Percentiles rank a stretch among this genome's conserved stretches.
Evolutionary conservation across 2,797 vertebrate genomes (phyloP).

Genomic region (Ceryle rudis): DNA sequence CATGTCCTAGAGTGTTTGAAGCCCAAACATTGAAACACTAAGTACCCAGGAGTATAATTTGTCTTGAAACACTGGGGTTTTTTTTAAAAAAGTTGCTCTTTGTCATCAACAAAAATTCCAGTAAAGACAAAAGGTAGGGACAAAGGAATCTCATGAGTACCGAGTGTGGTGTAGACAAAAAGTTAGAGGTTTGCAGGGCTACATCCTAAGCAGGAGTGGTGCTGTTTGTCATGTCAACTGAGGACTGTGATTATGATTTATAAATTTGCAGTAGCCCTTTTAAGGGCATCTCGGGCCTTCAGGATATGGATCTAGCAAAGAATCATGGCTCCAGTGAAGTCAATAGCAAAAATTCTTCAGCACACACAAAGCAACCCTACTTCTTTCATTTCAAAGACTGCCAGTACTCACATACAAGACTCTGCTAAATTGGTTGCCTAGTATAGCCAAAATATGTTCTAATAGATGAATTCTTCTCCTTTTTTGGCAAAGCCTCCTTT

Average conservation of each 20-base stretch:
- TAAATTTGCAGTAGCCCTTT: not conserved
- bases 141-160: not conserved
- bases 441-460: not conserved
- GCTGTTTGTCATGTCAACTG: not conserved
- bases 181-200: not conserved
- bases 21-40: not conserved
- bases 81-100: not conserved
- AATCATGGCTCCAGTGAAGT: not conserved
- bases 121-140: not conserved
- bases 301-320: not conserved
- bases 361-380: not conserved
- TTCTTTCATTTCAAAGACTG: not conserved
- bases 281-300: not conserved
- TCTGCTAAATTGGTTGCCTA: not conserved
- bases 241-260: not conserved
- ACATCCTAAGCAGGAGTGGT: not conserved
- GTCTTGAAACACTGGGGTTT: not conserved
- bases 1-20: not conserved
- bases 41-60: not conserved
- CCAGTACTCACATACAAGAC: not conserved
- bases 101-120: not conserved
- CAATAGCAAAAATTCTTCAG: not conserved
- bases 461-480: constrained; percentile 17
- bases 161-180: too few species aligned
- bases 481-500: constrained; percentile 8